Evolutionary conservation across 1,140 invertebrate species (phyloP).

Genomic region (Brevipalpus yothersi): DNA sequence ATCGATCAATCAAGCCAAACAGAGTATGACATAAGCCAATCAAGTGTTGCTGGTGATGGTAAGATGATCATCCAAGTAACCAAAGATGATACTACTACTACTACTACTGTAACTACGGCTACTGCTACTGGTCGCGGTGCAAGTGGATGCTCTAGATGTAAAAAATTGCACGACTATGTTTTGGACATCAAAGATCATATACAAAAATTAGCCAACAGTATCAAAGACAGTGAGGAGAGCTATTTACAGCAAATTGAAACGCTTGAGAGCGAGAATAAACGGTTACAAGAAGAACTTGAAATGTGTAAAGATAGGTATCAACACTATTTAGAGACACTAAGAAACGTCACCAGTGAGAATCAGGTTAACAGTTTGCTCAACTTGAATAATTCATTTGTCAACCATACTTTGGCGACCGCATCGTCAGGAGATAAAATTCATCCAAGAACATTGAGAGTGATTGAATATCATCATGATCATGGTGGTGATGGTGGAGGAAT

Average conservation of each 20-base stretch:
- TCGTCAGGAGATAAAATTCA: too few species aligned
- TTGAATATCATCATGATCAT: background rate
- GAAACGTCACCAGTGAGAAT: too few species aligned
- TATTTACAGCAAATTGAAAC: background rate
- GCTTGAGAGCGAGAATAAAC: background rate
- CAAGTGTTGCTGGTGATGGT: too few species aligned
- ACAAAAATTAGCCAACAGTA: background rate
- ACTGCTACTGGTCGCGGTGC: background rate
- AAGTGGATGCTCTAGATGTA: background rate
- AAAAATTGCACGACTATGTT: background rate
- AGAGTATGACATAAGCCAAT: too few species aligned
- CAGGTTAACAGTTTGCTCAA: too few species aligned
- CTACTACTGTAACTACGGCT: background rate
- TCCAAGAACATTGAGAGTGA: background rate
- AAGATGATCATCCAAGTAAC: too few species aligned
- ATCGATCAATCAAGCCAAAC: too few species aligned
- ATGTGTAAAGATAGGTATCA: background rate
- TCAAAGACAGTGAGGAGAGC: background rate
- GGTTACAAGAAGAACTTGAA: background rate
- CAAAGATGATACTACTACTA: background rate
- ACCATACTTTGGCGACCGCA: too few species aligned
- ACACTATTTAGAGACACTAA: too few species aligned
- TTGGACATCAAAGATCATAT: background rate
- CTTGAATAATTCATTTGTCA: too few species aligned
- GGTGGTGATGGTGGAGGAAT: background rate